Evolutionary conservation across 2,113 vertebrate genomes (phyloP).

Genomic region (Vicugna pacos): DNA sequence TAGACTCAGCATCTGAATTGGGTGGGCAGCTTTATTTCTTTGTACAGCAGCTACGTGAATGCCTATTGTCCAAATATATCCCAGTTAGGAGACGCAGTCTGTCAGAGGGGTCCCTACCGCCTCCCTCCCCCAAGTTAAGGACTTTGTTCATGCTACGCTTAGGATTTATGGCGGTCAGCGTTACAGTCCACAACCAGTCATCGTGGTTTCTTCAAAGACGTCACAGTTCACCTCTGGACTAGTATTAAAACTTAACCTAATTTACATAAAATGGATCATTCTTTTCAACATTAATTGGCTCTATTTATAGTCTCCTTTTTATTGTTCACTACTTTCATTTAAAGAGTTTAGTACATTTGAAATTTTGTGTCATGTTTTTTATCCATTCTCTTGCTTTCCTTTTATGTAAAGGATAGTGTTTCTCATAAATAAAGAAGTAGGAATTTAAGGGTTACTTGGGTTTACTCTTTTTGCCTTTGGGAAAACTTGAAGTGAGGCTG

Average conservation of each 20-base stretch:
- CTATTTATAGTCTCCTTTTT: not conserved
- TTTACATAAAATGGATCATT: not conserved
- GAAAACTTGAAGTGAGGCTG: not conserved
- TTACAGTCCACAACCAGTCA: not conserved
- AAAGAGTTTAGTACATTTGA: not conserved
- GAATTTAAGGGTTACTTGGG: not conserved
- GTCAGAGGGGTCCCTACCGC: not conserved
- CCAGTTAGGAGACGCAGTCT: slow-evolving; percentile 11
- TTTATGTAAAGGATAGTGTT: not conserved
- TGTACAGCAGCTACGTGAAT: slow-evolving; percentile 37
- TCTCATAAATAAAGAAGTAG: not conserved
- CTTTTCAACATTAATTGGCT: not conserved
- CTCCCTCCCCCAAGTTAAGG: not conserved
- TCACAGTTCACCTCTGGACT: not conserved
- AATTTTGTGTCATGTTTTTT: not conserved
- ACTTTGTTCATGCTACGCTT: not conserved
- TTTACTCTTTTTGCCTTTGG: not conserved
- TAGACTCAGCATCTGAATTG: slow-evolving; percentile 64
- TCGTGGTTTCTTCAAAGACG: not conserved
- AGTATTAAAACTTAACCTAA: not conserved
- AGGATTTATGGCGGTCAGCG: not conserved
- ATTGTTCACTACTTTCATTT: not conserved
- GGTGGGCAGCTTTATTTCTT: slow-evolving; percentile 55
- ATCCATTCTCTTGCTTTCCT: not conserved
- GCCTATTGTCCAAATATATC: slow-evolving; percentile 21